Evolutionary conservation across 1,140 invertebrate genomes (phyloP), one percentile per base, ranked within the genome.

Genomic region (Zaprionus davidi): DNA sequence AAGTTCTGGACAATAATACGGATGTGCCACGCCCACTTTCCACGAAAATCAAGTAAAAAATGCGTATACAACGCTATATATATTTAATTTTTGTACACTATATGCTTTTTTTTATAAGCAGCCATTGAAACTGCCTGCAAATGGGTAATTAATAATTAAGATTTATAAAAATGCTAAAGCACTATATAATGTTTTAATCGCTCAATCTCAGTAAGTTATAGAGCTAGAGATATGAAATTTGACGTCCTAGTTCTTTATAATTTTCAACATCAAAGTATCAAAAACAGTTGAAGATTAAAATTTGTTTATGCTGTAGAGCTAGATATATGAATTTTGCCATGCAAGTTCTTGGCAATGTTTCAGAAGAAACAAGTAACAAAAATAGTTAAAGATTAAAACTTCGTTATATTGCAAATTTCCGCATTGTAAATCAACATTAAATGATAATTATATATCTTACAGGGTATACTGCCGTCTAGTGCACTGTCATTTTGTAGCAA

Each of bases 21-120:
- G 13, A 38, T 13, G 0, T 38, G 36, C 4, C 36, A 38, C 36
- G 36, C 36, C 36, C 13, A 12, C 3, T 15, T 3, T 5, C 0
- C 4, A 15, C 3, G 13, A 38, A 38, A 38, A 15, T 5, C 36
- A 38, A 15, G 9, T 11, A 34, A 11, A 9, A 34, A 34, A 34
- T 34, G 9, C 9, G 2, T 7, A 31, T 31, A 31, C 85, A 84
- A 81, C 69, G 81, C 79, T 82, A 78, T 64, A 90, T 72, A 84
- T 79, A 84, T 79, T 76, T 78, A 68, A 60, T 69, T 73, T 67
- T 44, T 65, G 56, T 57, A 58, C 56, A 34, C 56, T 57, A 22
- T 15, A 55, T 26, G 5, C 3, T 49, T 46, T 46, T 46, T 46
- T 49, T 49, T 13, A 17, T 2, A 20, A 9, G 44, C 44, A 20